Evolutionary conservation across 2,888 invertebrate genomes (phyloP).

Genomic region (Pimpla rufipes): DNA sequence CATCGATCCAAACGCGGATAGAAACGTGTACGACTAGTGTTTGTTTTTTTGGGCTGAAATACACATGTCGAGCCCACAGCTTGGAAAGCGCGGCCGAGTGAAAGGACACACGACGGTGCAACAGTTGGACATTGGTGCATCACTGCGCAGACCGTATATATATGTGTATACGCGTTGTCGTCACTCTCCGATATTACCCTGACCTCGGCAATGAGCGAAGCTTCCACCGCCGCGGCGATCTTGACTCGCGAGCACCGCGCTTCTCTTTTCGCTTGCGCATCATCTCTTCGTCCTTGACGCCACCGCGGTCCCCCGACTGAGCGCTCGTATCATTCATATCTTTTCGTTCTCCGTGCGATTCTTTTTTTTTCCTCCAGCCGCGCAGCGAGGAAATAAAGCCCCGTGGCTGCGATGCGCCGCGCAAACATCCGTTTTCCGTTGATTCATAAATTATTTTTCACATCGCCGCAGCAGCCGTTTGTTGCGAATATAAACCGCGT

Average conservation of each 20-base stretch:
- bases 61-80: too few relatives aligned
- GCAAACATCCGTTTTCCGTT: not conserved
- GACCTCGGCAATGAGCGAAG: constrained; percentile 74
- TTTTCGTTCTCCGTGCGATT: not conserved
- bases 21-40: too few relatives aligned
- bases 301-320: not conserved
- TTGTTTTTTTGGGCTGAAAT: too few relatives aligned
- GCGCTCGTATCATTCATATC: not conserved
- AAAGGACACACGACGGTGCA: constrained; percentile 6
- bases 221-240: not conserved
- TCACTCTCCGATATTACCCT: constrained; percentile 68
- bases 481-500: constrained; percentile 14
- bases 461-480: constrained; percentile 1
- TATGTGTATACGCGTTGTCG: not conserved
- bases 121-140: constrained; percentile 30
- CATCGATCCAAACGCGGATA: too few relatives aligned
- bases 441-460: constrained; percentile 23
- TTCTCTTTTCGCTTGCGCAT: constrained; percentile 4
- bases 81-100: too few relatives aligned
- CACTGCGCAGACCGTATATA: too few relatives aligned
- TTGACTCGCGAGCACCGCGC: constrained; percentile 21
- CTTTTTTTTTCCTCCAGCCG: not conserved
- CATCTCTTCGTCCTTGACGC: not conserved
- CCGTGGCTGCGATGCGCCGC: not conserved
- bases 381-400: not conserved